Evolutionary conservation across 2,888 invertebrate species (phyloP), one percentile per base, ranked within the genome.

Genomic region (Crioceris asparagi): DNA sequence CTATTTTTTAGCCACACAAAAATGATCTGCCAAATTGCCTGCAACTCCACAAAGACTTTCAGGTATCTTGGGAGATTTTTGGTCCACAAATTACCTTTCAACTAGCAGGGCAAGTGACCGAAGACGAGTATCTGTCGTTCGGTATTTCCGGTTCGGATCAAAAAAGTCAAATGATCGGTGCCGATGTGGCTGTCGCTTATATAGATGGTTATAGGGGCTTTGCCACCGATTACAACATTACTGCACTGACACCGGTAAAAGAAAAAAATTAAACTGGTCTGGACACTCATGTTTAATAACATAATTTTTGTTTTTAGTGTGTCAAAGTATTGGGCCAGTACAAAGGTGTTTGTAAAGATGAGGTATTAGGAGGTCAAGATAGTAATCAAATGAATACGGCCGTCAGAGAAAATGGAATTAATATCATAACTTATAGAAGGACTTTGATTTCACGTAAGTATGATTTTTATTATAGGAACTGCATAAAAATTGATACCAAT

Each of bases 31-130:
- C 90, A 31, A 83, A 86, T 61, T 92, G 92, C 58, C 65, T 79
- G 32, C 91, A 90, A 62, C 70, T 92, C 36, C 91, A 92, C 64
- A 80, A 80, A 59, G 76, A 84, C 59, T 69, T 79, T 46, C 86
- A 87, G 68, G 74, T 88, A 2, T 79, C 83, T 7, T 92, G 91
- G 91, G 90, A 91, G 61, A 79, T 90, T 17, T 90, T 90, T 62
- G 91, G 91, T 0, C 84, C 83, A 15, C 82, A 82, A 60, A 77
- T 92, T 45, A 91, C 91, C 6, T 70, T 91, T 37, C 82, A 90
- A 61, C 65, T 92, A 8, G 79, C 85, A 8, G 91, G 80, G 1
- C 79, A 82, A 70, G 75, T 84, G 31, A 69, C 59, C 1, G 75
- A 75, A 48, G 70, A 81, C 52, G 87, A 88, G 51, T 92, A 92